Evolutionary conservation across 2,888 invertebrate genomes (phyloP), one percentile per base, ranked within the genome.

Genomic region (Abrostola triplasia): DNA sequence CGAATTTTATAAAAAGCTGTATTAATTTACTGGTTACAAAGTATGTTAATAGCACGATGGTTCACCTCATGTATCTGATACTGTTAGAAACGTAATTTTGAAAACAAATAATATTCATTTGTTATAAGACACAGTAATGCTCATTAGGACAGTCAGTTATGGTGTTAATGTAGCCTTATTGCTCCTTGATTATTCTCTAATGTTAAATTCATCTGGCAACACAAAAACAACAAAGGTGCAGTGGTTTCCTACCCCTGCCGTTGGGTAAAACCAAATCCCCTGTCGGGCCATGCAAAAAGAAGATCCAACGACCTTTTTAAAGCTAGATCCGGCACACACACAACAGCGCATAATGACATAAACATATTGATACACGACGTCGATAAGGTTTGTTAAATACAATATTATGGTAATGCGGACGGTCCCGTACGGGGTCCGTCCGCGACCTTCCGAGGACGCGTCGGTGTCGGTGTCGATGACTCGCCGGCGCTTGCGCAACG

Each of bases 401-500:
- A 77, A 81, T 79, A 76, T 73, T 73, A 73, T 73, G 73, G 77
- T 83, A 84, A 80, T 77, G 68, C 67, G 68, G 64, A 53, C 75
- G 75, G 78, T 82, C 76, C 79, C 79, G 76, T 85, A 82, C 78
- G 80, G 82, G 76, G 76, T 77, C 72, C 83, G 81, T 76, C 75
- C 73, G 79, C 87, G 88, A 88, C 88, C 88, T 88, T 88, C 85
- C 85, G 88, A 88, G 88, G 88, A 88, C 88, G 85, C 84, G 72
- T 74, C 84, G 80, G 88, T 84, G 89, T 88, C 89, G 88, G 88
- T 84, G 89, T 88, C 89, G 88, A 88, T 87, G 89, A 89, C 89
- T 87, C 83, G 80, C 73, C 74, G 67, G 65, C 73, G 80, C 85
- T 88, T 87, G 86, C 88, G 85, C 87, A 88, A 86, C 82, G 50